Percentiles rank a stretch among this genome's conserved stretches.
Evolutionary conservation across 2,113 vertebrate genomes (phyloP).

Genomic region (Labrus mixtus): DNA sequence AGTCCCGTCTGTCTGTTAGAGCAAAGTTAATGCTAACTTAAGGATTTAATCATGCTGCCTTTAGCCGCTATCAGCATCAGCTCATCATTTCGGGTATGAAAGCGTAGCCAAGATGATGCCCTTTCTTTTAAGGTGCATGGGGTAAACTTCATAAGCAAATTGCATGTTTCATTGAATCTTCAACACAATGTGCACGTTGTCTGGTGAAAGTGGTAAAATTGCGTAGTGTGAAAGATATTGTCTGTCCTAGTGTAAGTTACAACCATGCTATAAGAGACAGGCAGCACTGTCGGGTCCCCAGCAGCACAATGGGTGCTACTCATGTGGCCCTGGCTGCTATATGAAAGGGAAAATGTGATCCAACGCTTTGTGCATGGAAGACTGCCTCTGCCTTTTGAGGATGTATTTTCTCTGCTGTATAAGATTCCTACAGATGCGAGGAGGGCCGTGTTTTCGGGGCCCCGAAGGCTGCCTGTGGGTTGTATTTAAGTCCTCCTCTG

Average conservation of each 20-base stretch:
- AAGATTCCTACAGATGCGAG: slow-evolving; percentile 71
- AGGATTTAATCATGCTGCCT: slow-evolving; percentile 36
- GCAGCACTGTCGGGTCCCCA: slow-evolving; percentile 65
- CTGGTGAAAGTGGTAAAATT: slow-evolving; percentile 47
- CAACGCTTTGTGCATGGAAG: slow-evolving; percentile 65
- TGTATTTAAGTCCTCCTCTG: slow-evolving; percentile 59
- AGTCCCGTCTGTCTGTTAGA: slow-evolving; percentile 33
- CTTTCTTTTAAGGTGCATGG: not conserved
- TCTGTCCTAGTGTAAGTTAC: slow-evolving; percentile 74
- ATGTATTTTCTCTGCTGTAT: slow-evolving; percentile 71
- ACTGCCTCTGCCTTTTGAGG: slow-evolving; percentile 61
- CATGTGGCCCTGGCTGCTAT: slow-evolving; percentile 73
- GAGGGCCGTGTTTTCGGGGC: slow-evolving; percentile 69
- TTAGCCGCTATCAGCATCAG: slow-evolving; percentile 34
- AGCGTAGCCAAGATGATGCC: not conserved
- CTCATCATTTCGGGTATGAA: slow-evolving; percentile 26
- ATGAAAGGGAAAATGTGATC: slow-evolving; percentile 81
- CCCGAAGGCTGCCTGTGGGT: slow-evolving; percentile 42
- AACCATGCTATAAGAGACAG: slow-evolving; percentile 60
- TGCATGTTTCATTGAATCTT: slow-evolving; percentile 34
- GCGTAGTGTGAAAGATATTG: slow-evolving; percentile 65
- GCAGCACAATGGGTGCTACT: slow-evolving; percentile 76
- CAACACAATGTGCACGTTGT: slow-evolving; percentile 39
- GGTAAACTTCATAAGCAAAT: slow-evolving; percentile 1
- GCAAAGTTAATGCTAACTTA: slow-evolving; percentile 15